Evolutionary conservation across 1,140 invertebrate species (phyloP).

Genomic region (Potamilus streckersoni): DNA sequence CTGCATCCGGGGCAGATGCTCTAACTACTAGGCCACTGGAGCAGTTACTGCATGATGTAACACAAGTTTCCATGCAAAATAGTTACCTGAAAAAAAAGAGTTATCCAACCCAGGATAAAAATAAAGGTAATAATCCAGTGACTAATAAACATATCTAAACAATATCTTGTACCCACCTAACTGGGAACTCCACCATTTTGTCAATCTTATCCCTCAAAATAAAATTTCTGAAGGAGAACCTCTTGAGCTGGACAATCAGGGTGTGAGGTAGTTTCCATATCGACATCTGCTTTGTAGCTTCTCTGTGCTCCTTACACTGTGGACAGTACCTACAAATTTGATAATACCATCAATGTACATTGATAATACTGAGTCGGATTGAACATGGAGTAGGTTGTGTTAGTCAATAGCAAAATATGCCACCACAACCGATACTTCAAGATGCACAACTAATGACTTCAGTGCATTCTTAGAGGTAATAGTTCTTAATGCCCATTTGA

Average conservation of each 20-base stretch:
- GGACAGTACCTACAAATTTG: conserved; percentile 63
- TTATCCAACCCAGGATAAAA: too few species aligned
- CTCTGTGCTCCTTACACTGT: conserved; percentile 63
- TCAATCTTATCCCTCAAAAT: conserved; percentile 72
- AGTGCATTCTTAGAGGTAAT: too few species aligned
- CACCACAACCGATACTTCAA: too few species aligned
- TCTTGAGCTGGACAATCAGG: conserved; percentile 66
- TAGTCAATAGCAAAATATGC: background rate
- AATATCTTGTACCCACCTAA: conserved; percentile 52
- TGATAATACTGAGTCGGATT: background rate
- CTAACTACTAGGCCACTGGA: too few species aligned
- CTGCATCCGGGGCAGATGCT: too few species aligned
- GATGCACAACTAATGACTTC: too few species aligned
- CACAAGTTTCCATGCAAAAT: too few species aligned
- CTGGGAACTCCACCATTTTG: conserved; percentile 71
- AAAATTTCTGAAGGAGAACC: conserved; percentile 65
- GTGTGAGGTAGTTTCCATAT: conserved; percentile 66
- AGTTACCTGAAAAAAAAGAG: too few species aligned
- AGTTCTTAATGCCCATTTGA: too few species aligned
- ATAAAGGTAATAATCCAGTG: too few species aligned
- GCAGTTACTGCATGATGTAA: too few species aligned
- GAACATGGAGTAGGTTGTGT: background rate
- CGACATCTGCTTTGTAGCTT: conserved; percentile 66
- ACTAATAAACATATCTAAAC: too few species aligned
- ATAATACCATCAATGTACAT: background rate